Conservation (phyloP, 2,888 invertebrate genomes). For the Erebia epiphron region DNA sequence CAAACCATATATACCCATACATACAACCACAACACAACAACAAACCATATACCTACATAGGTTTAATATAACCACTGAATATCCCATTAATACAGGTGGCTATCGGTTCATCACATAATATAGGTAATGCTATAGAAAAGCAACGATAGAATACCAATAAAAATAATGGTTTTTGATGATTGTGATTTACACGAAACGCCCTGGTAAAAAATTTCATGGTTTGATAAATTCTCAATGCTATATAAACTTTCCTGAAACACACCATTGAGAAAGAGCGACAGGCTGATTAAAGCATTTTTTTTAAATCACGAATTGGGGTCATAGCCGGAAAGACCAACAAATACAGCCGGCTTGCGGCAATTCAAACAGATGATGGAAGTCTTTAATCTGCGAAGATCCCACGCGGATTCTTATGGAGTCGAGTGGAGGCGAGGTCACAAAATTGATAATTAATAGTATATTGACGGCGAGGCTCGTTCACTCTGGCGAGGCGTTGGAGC, state of each 20-base stretch:
- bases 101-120: not conserved
- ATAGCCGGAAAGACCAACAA: not conserved
- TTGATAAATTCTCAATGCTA: constrained; percentile 1
- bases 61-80: constrained; percentile 1
- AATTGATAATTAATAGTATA: no score
- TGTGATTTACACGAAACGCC: not conserved
- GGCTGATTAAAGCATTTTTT: not conserved
- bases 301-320: constrained; percentile 6
- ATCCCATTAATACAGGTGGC: constrained; percentile 8
- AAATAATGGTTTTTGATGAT: not conserved
- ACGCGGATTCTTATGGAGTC: no score
- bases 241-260: not conserved
- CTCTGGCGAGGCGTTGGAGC: no score
- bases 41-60: no score
- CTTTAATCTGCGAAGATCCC: no score
- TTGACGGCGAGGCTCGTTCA: no score
- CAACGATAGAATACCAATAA: not conserved
- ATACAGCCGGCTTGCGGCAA: not conserved
- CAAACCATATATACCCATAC: constrained; percentile 25
- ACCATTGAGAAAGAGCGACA: not conserved
- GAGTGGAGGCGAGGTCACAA: no score
- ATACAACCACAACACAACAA: no score
- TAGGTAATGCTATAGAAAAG: no score
- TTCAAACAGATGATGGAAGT: not conserved
- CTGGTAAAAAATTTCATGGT: not conserved